phyloP scores from a whole-genome alignment of 2,888 invertebrate genomes.

The Amphipyra berbera region DNA sequence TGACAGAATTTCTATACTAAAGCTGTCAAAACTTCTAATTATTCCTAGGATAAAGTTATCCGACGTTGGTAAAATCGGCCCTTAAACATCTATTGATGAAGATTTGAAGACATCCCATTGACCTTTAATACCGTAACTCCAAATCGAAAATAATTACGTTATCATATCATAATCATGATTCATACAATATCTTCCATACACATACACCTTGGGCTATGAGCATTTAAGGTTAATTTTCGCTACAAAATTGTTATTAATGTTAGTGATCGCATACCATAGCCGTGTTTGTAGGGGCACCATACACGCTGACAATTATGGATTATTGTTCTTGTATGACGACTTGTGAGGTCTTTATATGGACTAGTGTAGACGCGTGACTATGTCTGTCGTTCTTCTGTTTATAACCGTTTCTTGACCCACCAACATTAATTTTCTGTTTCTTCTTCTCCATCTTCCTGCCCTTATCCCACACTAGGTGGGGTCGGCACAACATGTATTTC shows the following conservation, averaged over 20 bases:
- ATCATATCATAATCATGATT: slow-evolving; percentile 23
- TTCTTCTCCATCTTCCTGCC: too few species aligned
- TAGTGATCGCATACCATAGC: slow-evolving; percentile 33
- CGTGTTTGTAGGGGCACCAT: slow-evolving; percentile 48
- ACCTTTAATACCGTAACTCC: slow-evolving; percentile 1
- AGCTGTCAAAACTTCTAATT: too few species aligned
- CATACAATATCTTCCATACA: slow-evolving; percentile 26
- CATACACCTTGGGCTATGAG: slow-evolving; percentile 43
- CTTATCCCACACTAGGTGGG: too few species aligned
- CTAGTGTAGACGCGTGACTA: slow-evolving; percentile 12
- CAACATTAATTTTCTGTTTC: too few species aligned
- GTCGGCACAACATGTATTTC: too few species aligned
- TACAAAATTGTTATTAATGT: slow-evolving; percentile 47
- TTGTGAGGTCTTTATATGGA: slow-evolving; percentile 36
- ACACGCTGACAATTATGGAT: slow-evolving; percentile 10
- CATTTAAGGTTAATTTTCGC: slow-evolving; percentile 58
- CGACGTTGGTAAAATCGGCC: too few species aligned
- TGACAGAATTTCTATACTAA: too few species aligned
- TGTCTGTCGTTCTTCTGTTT: slow-evolving; percentile 5
- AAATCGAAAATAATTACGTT: slow-evolving; percentile 25
- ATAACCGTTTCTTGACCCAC: slow-evolving; percentile 20
- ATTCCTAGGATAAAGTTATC: too few species aligned
- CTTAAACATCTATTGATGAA: too few species aligned
- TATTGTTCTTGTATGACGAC: slow-evolving; percentile 9
- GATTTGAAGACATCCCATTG: too few species aligned